Evolutionary conservation across 2,888 invertebrate species (phyloP).

Genomic region (Ecliptopera silaceata): DNA sequence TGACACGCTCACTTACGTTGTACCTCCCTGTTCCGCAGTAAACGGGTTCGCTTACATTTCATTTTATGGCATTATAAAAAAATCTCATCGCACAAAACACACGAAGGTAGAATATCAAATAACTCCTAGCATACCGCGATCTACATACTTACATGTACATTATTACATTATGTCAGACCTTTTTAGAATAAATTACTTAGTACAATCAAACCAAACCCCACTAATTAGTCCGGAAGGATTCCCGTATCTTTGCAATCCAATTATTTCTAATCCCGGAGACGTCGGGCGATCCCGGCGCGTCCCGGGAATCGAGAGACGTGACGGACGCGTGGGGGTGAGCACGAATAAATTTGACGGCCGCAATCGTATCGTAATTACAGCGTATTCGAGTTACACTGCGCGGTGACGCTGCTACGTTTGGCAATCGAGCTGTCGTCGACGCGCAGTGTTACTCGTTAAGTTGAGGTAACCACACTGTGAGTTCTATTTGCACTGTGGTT

Average conservation of each 20-base stretch:
- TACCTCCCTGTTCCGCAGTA: too few species aligned
- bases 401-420: too few species aligned
- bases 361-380: too few species aligned
- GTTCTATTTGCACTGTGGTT: too few species aligned
- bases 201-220: slow-evolving; percentile 6
- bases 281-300: slow-evolving; percentile 7
- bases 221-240: slow-evolving; percentile 13
- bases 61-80: too few species aligned
- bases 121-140: background rate
- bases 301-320: slow-evolving; percentile 1
- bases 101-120: background rate
- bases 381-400: too few species aligned
- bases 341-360: background rate
- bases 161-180: background rate
- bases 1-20: too few species aligned
- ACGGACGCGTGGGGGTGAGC: background rate
- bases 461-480: too few species aligned
- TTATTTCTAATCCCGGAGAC: slow-evolving; percentile 15
- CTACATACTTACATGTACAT: background rate
- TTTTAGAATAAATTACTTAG: slow-evolving; percentile 1
- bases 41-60: too few species aligned
- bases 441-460: too few species aligned
- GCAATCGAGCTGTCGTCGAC: too few species aligned
- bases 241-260: slow-evolving; percentile 18
- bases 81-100: too few species aligned